Base-by-base conservation (phyloP, 2,888 invertebrate species). In the Argyresthia goedartella region DNA sequence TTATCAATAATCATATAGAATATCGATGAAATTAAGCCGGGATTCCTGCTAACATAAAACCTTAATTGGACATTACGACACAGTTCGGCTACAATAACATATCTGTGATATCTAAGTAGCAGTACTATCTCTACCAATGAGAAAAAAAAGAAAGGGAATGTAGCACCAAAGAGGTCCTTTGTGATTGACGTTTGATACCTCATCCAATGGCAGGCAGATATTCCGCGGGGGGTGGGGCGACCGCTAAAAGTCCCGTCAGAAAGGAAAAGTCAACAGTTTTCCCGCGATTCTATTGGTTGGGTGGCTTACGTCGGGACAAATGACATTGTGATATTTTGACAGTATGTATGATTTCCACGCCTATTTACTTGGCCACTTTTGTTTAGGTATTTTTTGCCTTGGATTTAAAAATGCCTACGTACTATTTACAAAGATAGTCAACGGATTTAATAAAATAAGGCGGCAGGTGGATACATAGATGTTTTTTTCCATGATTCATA, bases 211-310 rank as follows among this genome's bases (percentile, higher is more conserved):
- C 73, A 73, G 56, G 61, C 62, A 60, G 56, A 60, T 58, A 45
- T 55, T 53, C 54, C 59, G 56, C 57, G 62, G 58, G 67, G 78
- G 84, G 82, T 80, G 82, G 73, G 76, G 76, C 77, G 58, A 55
- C 53, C 67, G 69, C 71, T 66, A 72, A 74, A 73, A 73, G 64
- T 70, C 60, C 61, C 68, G 66, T 81, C 84, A 84, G 65, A 81
- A 64, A 76, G 77, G 81, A 84, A 84, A 84, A 82, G 81, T 84
- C 82, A 85, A 70, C 73, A 67, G 60, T 67, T 73, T 72, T 66
- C 73, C 73, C 71, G 71, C 65, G 65, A 51, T 60, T 48, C 55
- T 55, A 61, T 65, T 67, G 61, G 66, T 67, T 68, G 68, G 69
- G 59, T 60, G 57, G 55, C 52, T 52, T 58, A 65, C 65, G 60